Base-by-base conservation (phyloP, 2,113 vertebrate genomes). In the Acanthisitta chloris region DNA sequence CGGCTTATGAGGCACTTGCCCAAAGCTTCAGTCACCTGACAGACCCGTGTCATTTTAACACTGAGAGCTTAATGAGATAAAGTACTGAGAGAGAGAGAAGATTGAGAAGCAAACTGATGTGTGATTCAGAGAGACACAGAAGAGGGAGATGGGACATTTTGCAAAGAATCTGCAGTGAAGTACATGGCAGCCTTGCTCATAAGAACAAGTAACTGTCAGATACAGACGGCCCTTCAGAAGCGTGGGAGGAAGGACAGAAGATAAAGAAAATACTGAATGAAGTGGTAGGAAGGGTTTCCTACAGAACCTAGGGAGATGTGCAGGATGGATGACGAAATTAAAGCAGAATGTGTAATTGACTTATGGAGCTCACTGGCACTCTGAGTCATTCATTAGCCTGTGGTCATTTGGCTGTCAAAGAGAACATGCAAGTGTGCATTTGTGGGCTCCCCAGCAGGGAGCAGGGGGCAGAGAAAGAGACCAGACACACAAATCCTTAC, bases 401-500 rank as follows among this genome's bases (percentile, higher is more conserved):
- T 86, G 95, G 95, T 92, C 93, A 95, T 94, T 95, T 97, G 95
- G 95, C 95, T 98, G 97, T 96, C 91, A 97, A 94, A 94, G 81
- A 94, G 96, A 97, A 98, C 91, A 97, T 96, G 96, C 97, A 92
- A 97, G 96, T 92, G 94, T 96, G 94, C 81, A 95, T 94, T 96
- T 97, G 88, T 96, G 62, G 33, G 15, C 62, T 90, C 66, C 71
- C 49, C 14, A 24, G 88, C 76, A 81, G 83, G 42, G 43, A 88
- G 81, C 14, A 9, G 45, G 96, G 87, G 91, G 86, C 92, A 97
- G 93, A 91, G 95, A 97, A 92, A 62, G 38, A 78, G 38, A 95
- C 86, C 24, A 94, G 72, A 96, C 82, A 94, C 45, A 91, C 67
- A 96, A 91, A 97, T 96, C 94, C 98, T 98, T 98, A 99, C 99